Evolutionary conservation across 2,888 invertebrate genomes (phyloP), one percentile per base, ranked within the genome.

Genomic region (Caenorhabditis sp.): DNA sequence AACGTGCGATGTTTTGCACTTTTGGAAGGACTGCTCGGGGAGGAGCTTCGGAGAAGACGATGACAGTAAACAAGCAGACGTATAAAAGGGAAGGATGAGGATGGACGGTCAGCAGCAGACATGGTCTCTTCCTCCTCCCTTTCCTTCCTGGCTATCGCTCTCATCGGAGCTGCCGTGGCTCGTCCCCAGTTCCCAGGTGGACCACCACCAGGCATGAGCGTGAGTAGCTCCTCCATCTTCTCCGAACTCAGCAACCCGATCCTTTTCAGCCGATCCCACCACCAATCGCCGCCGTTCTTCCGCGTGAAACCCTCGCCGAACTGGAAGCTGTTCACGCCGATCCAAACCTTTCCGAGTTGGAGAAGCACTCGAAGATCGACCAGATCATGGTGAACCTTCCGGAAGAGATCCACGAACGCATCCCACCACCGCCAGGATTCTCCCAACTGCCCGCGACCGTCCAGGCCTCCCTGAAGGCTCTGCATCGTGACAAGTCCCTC

Each of bases 341-440:
- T 65, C 50, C 45, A 5, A 52, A 71, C 8, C 79, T 86, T 22
- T 74, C 72, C 37, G 63, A 82, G 55, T 59, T 75, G 22, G 83
- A 86, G 39, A 86, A 86, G 53, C 85, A 85, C 68, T 75, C 82
- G 30, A 81, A 83, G 39, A 86, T 87, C 52, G 86, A 87, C 62
- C 59, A 80, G 30, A 81, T 87, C 50, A 83, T 87, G 85, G 80
- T 77, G 30, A 72, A 82, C n/a, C 68, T 87, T 8, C 87, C 87
- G 2, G 82, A 77, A 5, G 87, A 87, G 48, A 53, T 86, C 27
- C 81, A 84, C 41, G 86, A 86, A 32, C 66, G 80, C 24, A 82
- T 87, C 17, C 87, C 87, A 20, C 78, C 83, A 17, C 87, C 87
- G 22, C 87, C 87, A 30, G 87, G 87, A 39, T 86, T 87, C 68